These are phyloP conservation scores for Gonatopus flavifemur DNA, from an alignment of 1,140 invertebrate genomes.

Conservation along the genomic window DNA sequence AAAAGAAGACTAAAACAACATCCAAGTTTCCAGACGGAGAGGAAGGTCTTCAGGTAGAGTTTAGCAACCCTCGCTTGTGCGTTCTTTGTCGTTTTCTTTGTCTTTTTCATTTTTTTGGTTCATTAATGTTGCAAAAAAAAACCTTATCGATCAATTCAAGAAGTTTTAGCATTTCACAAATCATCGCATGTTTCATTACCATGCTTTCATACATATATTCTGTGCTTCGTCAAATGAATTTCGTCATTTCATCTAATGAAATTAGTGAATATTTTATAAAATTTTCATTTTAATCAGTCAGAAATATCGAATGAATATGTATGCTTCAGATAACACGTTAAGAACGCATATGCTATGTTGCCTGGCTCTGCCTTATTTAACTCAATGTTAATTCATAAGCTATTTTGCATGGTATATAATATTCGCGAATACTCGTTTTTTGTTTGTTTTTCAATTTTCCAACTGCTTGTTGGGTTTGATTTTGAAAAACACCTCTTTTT, in stretches of 20 bases:
- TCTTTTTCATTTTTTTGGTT: conserved; percentile 22
- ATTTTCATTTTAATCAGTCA: too few species aligned
- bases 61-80: conserved; percentile 33
- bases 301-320: too few species aligned
- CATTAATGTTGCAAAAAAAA: too few species aligned
- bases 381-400: not conserved
- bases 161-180: conserved; percentile 13
- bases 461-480: too few species aligned
- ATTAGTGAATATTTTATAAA: too few species aligned
- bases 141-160: too few species aligned
- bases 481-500: conserved; percentile 4
- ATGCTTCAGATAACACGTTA: conserved; percentile 22
- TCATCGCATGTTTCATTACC: conserved; percentile 18
- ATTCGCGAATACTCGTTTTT: conserved; percentile 5
- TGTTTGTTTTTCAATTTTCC: conserved; percentile 7
- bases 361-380: conserved; percentile 44
- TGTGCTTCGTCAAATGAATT: too few species aligned
- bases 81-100: conserved; percentile 38
- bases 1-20: conserved; percentile 86
- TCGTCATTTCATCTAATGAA: not conserved
- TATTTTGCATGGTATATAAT: conserved; percentile 2
- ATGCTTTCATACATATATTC: too few species aligned
- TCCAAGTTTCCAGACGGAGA: conserved; percentile 84
- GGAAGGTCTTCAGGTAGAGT: conserved; percentile 74
- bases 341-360: conserved; percentile 46